Evolutionary conservation across 2,888 invertebrate species (phyloP).

Genomic region (Tenthredo amoena): DNA sequence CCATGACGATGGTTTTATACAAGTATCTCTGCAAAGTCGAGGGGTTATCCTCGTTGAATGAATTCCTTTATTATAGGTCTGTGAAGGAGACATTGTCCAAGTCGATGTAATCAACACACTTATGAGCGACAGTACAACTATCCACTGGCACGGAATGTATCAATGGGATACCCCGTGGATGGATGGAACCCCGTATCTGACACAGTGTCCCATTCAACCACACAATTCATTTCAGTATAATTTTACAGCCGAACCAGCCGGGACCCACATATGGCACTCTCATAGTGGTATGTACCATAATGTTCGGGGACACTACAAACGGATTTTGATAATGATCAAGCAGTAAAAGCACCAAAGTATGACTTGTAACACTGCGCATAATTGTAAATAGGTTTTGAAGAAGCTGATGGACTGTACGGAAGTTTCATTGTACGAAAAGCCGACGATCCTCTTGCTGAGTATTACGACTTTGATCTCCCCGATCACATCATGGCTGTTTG

Average conservation of each 20-base stretch:
- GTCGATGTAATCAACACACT: conserved; percentile 78
- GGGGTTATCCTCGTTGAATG: too few relatives aligned
- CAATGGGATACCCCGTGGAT: conserved; percentile 75
- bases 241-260: conserved; percentile 74
- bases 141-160: conserved; percentile 80
- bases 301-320: background rate
- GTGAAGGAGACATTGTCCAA: conserved; percentile 77
- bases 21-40: too few relatives aligned
- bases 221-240: conserved; percentile 73
- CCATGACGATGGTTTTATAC: background rate
- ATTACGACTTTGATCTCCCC: conserved; percentile 79
- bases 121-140: conserved; percentile 75
- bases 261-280: conserved; percentile 61
- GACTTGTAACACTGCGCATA: background rate
- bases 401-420: conserved; percentile 78
- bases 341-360: background rate
- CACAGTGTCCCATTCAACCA: conserved; percentile 77
- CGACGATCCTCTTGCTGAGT: conserved; percentile 66
- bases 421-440: conserved; percentile 75
- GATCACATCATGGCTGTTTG: conserved; percentile 78
- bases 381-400: conserved; percentile 72
- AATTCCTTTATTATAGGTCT: conserved; percentile 72
- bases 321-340: background rate
- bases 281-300: conserved; percentile 67
- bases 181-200: conserved; percentile 77